These are phyloP conservation scores for Clytia hemisphaerica DNA, from an alignment of 30 jellyfish, hydroid and myxozoan genomes.

Conservation along the genomic window DNA sequence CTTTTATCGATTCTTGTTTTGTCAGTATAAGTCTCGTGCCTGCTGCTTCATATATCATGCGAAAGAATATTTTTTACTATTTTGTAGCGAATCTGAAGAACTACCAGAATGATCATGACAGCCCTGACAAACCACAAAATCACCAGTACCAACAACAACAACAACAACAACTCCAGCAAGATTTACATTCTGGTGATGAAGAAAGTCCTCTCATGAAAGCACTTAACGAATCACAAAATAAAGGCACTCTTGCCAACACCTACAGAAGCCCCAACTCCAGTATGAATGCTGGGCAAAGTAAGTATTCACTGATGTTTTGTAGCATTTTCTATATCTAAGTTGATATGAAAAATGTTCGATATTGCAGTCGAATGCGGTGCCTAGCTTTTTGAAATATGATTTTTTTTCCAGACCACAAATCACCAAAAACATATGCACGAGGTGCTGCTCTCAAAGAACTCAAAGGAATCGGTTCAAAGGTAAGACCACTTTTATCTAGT, in stretches of 20 bases:
- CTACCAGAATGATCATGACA: conserved; percentile 2
- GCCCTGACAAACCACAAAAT: conserved; percentile 21
- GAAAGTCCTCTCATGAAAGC: conserved; percentile 26
- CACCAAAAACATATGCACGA: conserved; percentile 34
- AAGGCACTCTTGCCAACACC: background rate
- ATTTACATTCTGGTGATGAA: background rate
- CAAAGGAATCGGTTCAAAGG: conserved; percentile 41
- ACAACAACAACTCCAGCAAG: background rate
- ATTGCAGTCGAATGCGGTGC: no score
- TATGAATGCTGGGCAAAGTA: background rate
- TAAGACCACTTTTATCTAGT: no score
- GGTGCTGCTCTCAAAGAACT: conserved; percentile 79
- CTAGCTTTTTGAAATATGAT: no score
- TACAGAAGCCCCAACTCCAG: background rate
- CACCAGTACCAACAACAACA: background rate
- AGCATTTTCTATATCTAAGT: no score
- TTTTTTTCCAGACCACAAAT: background rate
- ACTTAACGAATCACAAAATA: background rate
- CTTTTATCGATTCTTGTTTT: no score
- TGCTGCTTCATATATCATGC: no score
- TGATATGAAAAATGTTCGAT: no score
- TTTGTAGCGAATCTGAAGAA: conserved; percentile 62
- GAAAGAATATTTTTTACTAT: background rate
- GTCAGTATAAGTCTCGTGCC: no score
- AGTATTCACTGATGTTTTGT: no score